Conservation (phyloP, 1,140 invertebrate species). For the Gonioctena quinquepunctata region DNA sequence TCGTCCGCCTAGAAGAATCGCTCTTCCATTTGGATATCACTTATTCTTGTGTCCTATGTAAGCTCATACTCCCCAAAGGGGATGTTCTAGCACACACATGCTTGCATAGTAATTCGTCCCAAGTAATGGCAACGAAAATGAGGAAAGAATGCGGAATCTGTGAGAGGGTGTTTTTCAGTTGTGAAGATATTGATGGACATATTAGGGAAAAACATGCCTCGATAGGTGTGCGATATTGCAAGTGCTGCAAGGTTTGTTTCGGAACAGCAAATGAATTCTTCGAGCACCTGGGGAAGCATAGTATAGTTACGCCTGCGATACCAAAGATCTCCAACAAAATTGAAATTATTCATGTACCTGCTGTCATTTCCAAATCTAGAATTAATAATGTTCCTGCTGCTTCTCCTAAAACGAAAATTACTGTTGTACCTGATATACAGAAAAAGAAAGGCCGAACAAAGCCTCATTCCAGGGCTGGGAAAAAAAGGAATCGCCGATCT, state of each 20-base stretch:
- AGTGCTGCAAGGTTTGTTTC: constrained; percentile 21
- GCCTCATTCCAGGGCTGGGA: too few species aligned
- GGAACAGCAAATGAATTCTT: background rate
- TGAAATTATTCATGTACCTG: background rate
- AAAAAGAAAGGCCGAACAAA: too few species aligned
- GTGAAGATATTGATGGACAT: constrained; percentile 17
- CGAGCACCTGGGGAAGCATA: background rate
- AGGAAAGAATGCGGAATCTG: constrained; percentile 24
- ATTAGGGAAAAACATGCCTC: constrained; percentile 1
- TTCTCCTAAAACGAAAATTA: too few species aligned
- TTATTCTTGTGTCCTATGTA: constrained; percentile 16
- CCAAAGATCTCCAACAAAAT: background rate
- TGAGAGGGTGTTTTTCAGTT: constrained; percentile 18
- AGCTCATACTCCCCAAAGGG: background rate
- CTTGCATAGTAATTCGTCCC: constrained; percentile 6
- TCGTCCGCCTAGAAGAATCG: constrained; percentile 18
- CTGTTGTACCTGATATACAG: too few species aligned
- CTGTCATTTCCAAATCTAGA: too few species aligned
- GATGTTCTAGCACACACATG: constrained; percentile 7
- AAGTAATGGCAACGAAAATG: background rate
- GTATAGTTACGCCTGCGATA: too few species aligned
- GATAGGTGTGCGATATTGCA: background rate
- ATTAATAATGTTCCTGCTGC: too few species aligned
- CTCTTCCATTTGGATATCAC: constrained; percentile 9
- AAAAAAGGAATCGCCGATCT: too few species aligned